phyloP scores from a whole-genome alignment of 2,797 vertebrate genomes.

The Euphonia xanthogaster region DNA sequence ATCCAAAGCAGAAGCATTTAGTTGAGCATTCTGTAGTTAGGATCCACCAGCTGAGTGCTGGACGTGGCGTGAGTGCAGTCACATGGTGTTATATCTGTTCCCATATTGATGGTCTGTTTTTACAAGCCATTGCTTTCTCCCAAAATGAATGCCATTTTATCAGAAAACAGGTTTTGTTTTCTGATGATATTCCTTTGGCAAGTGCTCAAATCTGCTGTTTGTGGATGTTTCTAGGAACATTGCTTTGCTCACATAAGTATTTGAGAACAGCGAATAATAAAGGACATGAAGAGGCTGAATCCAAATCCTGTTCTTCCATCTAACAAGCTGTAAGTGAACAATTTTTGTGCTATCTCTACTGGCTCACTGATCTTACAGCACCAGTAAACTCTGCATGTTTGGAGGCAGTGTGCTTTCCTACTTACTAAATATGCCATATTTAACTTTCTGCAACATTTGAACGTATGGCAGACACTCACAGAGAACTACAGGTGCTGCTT shows the following conservation, averaged over 20 bases:
- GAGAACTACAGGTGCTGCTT: conserved; percentile 71
- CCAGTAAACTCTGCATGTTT: neutral
- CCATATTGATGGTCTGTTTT: conserved; percentile 25
- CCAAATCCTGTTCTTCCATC: neutral
- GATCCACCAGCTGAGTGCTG: neutral
- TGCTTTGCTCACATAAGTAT: conserved; percentile 57
- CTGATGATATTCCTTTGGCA: conserved; percentile 54
- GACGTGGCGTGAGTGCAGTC: too few relatives aligned
- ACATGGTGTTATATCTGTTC: neutral
- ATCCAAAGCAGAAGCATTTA: neutral
- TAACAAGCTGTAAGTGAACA: conserved; percentile 25
- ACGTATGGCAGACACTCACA: conserved; percentile 40
- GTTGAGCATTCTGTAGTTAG: neutral
- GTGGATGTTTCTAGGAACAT: conserved; percentile 63
- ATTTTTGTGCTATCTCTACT: neutral
- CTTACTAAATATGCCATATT: neutral
- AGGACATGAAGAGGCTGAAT: conserved; percentile 36
- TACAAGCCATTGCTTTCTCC: neutral
- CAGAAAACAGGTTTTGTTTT: conserved; percentile 69
- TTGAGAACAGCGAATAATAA: conserved; percentile 33
- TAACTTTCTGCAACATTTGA: conserved; percentile 39
- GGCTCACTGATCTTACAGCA: neutral
- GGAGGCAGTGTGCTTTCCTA: neutral
- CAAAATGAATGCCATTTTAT: conserved; percentile 56
- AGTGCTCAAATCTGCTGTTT: conserved; percentile 52